Evolutionary conservation across 2,888 invertebrate species (phyloP), one percentile per base, ranked within the genome.

Genomic region (Agonopterix alstromeriana): DNA sequence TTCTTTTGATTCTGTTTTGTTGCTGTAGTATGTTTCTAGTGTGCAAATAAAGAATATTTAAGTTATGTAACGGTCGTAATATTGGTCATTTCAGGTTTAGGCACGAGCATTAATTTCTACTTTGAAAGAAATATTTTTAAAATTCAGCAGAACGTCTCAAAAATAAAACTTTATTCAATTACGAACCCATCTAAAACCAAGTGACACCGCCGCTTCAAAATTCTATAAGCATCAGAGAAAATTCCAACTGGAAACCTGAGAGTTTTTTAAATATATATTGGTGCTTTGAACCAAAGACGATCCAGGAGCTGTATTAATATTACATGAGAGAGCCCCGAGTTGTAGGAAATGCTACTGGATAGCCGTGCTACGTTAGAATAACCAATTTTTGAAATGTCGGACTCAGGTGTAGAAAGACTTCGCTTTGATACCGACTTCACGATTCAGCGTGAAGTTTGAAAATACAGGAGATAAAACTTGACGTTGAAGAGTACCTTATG

Each of bases 181-280:
- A 50, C 48, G 48, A 53, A 54, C 48, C 55, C 51, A 50, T 43
- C 27, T 27, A 27, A 27, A 27, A 27, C 55, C 54, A 48, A 52
- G 52, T 52, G 53, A 27, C 27, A 27, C 27, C 5, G 47, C 17
- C 53, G 48, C 53, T 59, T 45, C 53, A 53, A 54, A 54, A 59
- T 63, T 64, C 60, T 45, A 54, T 51, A 53, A 56, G 54, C 50
- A 49, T 50, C 41, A 51, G 46, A 45, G 43, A n/a, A 49, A 52
- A 49, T 53, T 52, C 50, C 47, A 48, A 56, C 51, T 54, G 53
- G 58, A 52, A 27, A 53, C 48, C 42, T 50, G 56, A 55, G 55
- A 49, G 55, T 53, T 67, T 70, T 68, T 67, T 45, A 69, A 65
- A 70, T 70, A 70, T 69, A 70, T 69, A 70, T 70, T 69, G 71